A percentile compares a stretch with the other conserved stretches of the same genome.
Conservation (phyloP, 2,888 invertebrate genomes). For the Thyatira batis region DNA sequence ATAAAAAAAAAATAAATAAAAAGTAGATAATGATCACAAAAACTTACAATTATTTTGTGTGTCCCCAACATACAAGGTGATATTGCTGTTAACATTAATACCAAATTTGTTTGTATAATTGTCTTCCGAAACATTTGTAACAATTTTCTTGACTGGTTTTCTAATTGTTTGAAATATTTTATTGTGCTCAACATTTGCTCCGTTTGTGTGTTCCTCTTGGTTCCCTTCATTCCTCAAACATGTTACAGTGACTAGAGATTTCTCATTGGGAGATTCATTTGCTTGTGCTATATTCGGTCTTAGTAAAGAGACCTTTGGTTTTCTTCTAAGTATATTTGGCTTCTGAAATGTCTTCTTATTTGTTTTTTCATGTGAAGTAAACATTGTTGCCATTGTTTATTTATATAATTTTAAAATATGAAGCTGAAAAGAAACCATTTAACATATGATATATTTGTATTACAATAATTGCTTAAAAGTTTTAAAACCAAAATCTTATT, state of each 20-base stretch:
- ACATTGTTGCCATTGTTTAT: constrained; percentile 48
- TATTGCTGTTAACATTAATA: not conserved
- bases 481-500: too few species aligned
- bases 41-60: constrained; percentile 10
- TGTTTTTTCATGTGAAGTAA: constrained; percentile 57
- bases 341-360: constrained; percentile 64
- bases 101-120: not conserved
- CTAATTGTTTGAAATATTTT: constrained; percentile 8
- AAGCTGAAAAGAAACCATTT: not conserved
- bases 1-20: too few species aligned
- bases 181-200: constrained; percentile 9
- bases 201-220: constrained; percentile 13
- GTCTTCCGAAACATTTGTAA: not conserved
- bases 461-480: too few species aligned
- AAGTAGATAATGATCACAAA: too few species aligned
- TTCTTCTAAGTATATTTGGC: constrained; percentile 71
- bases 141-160: not conserved
- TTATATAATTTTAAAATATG: constrained; percentile 10
- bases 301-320: constrained; percentile 37
- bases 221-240: constrained; percentile 5
- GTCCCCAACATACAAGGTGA: not conserved
- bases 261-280: constrained; percentile 34
- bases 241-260: constrained; percentile 21
- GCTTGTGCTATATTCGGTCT: constrained; percentile 24
- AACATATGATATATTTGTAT: too few species aligned